Evolutionary conservation across 2,113 vertebrate species (phyloP).

Genomic region (Gymnocephalus cernua): DNA sequence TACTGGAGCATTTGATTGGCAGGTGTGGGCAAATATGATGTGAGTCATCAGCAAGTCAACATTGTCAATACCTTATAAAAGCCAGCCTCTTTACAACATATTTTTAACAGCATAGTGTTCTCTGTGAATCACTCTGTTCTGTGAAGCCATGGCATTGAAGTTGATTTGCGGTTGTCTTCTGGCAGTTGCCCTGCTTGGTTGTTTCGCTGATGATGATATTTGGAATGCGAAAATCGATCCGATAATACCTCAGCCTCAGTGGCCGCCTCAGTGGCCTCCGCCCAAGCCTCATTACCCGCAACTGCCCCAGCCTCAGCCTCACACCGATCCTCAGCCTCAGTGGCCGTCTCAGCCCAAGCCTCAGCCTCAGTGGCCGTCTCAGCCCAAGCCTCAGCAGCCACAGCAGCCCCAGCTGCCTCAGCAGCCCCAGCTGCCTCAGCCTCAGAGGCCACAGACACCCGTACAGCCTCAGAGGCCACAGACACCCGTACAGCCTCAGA

Average conservation of each 20-base stretch:
- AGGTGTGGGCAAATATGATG: conserved; percentile 36
- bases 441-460: neutral
- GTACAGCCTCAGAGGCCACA: too few species aligned
- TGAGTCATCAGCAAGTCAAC: neutral
- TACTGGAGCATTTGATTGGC: conserved; percentile 45
- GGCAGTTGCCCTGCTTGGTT: conserved; percentile 45
- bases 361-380: neutral
- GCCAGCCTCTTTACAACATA: neutral
- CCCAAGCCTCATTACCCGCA: too few species aligned
- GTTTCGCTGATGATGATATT: conserved; percentile 15
- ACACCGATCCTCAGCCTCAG: neutral
- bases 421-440: neutral
- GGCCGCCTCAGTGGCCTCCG: neutral
- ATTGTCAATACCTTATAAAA: conserved; percentile 65
- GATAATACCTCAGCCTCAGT: neutral
- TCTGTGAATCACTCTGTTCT: conserved; percentile 41
- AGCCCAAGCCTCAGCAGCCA: neutral
- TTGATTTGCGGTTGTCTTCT: conserved; percentile 43
- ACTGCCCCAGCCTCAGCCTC: too few species aligned
- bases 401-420: neutral
- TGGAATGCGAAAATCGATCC: too few species aligned
- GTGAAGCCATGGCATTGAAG: conserved; percentile 58
- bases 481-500: neutral
- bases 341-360: too few species aligned
- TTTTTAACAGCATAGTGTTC: conserved; percentile 51